Percentiles rank a stretch among this genome's conserved stretches.
Evolutionary conservation across 2,113 vertebrate species (phyloP).

Genomic region (Trogon surrucura): DNA sequence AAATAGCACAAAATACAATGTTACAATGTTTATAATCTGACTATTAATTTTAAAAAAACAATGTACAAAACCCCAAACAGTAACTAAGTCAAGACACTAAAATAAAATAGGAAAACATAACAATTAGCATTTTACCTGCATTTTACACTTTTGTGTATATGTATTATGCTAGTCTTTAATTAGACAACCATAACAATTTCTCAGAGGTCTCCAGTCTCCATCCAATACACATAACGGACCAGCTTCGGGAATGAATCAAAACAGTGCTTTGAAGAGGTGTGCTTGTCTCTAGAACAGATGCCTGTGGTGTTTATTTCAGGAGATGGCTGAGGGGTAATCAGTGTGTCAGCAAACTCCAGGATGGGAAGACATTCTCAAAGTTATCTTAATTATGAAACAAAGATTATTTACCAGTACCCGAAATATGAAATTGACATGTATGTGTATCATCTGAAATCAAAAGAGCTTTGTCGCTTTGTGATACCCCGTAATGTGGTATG

Average conservation of each 20-base stretch:
- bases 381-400: neutral
- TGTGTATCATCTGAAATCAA: neutral
- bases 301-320: neutral
- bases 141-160: neutral
- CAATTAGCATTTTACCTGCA: neutral
- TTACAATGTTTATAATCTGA: neutral
- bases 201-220: neutral
- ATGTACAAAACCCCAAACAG: neutral
- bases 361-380: neutral
- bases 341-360: neutral
- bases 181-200: neutral
- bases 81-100: neutral
- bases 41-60: neutral
- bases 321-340: neutral
- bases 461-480: neutral
- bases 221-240: neutral
- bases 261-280: neutral
- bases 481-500: neutral
- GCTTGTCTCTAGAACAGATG: neutral
- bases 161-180: neutral
- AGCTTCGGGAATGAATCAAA: neutral
- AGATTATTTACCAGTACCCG: neutral
- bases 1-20: neutral
- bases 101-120: neutral
- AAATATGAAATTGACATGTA: neutral